These are phyloP conservation scores for Myopa testacea DNA, from an alignment of 2,888 invertebrate species.

Conservation along the genomic window DNA sequence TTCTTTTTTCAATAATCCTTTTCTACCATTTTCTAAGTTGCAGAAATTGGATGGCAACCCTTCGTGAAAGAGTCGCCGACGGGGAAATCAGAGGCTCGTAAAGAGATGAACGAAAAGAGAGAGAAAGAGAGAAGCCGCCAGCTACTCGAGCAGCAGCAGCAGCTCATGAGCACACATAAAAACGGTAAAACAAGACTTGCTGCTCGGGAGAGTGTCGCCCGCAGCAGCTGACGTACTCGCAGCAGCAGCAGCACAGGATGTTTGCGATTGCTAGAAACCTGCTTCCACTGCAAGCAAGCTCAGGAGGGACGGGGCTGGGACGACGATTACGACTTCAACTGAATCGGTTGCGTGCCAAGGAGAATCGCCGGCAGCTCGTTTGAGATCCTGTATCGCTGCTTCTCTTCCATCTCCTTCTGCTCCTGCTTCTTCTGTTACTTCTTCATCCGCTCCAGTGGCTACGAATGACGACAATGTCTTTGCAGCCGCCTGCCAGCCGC, in stretches of 20 bases:
- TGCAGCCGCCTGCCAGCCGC: neutral
- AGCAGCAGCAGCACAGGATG: neutral
- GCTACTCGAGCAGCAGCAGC: neutral
- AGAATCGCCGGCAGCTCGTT: too few species aligned
- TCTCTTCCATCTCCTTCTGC: neutral
- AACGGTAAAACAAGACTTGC: neutral
- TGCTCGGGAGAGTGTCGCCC: neutral
- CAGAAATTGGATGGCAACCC: neutral
- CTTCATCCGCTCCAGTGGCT: neutral
- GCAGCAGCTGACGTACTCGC: neutral
- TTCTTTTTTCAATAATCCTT: too few species aligned
- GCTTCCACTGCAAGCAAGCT: neutral
- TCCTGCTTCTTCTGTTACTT: neutral
- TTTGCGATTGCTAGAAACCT: neutral
- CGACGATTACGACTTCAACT: neutral
- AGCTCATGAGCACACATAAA: neutral
- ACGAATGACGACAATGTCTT: neutral
- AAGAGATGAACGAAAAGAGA: neutral
- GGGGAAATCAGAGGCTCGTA: neutral
- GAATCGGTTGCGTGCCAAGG: neutral
- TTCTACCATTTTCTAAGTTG: neutral
- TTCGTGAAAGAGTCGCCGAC: too few species aligned
- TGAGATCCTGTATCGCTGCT: neutral
- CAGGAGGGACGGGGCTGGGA: neutral
- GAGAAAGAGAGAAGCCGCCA: neutral